These are phyloP conservation scores for Ameiurus melas DNA, from an alignment of 2,113 vertebrate genomes.

Conservation along the genomic window DNA sequence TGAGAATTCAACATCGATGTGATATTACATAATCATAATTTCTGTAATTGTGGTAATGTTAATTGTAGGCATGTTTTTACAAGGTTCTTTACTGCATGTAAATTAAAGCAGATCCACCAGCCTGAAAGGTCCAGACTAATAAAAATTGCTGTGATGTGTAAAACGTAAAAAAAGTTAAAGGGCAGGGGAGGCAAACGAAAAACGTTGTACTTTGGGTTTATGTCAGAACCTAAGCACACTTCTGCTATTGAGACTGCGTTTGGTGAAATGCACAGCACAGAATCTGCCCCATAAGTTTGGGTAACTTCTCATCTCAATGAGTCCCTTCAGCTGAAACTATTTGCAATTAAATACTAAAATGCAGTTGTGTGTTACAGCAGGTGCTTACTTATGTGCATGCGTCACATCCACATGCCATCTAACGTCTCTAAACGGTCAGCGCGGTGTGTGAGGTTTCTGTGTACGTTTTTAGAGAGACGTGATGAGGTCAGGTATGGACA, in stretches of 20 bases:
- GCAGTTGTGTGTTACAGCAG: neutral
- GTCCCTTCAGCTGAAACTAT: neutral
- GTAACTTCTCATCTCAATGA: neutral
- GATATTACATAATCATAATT: neutral
- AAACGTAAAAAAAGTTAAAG: neutral
- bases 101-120: neutral
- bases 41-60: neutral
- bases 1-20: neutral
- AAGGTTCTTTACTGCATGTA: neutral
- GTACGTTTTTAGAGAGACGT: neutral
- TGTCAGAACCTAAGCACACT: neutral
- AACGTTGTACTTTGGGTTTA: neutral
- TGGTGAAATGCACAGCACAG: conserved; percentile 15
- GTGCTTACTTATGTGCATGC: neutral
- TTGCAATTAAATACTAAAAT: neutral
- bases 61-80: neutral
- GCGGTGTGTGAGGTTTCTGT: neutral
- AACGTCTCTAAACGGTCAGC: neutral
- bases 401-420: neutral
- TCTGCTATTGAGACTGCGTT: neutral
- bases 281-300: neutral
- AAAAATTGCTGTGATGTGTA: neutral
- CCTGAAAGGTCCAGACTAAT: neutral
- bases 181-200: neutral
- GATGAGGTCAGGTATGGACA: neutral